Base-by-base conservation (phyloP, 2,888 invertebrate species). In the Auanema sp. region DNA sequence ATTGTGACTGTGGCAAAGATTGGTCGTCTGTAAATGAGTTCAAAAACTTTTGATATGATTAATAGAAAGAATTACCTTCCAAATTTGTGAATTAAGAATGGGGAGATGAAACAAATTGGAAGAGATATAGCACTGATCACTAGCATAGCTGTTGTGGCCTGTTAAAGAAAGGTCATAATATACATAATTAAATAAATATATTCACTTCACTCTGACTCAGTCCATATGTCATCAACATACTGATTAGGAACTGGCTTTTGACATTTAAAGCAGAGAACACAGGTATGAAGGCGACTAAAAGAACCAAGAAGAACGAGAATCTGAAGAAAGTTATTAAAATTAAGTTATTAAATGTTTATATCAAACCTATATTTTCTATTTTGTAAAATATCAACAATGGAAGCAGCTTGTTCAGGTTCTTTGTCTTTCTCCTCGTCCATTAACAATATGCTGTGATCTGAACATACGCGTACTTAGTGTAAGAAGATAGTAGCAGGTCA, bases 231-330 rank as follows among this genome's bases (percentile, higher is more conserved):
- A 78, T 75, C 8, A 79, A 64, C 58, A 79, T 68, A 18, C 69
- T 66, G 2, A 72, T 69, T 24, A 78, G 67, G 53, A 77, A 80
- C 54, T 80, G 80, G 21, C 71, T 70, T 67, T 80, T 80, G 43
- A 80, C 66, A 64, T 79, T 78, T 23, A 80, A 61, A 1, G 77
- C 72, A 1, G 80, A 80, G 52, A 74, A 65, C 0, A 80, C 78
- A 0, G 80, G 80, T 1, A 80, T 70, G 43, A 79, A 62, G 2
- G 77, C 74, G 60, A 66, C 70, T 1, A 79, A 57, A 53, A 76
- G 65, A 24, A 77, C 75, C 16, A 78, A 64, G 63, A 75, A 71
- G 4, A 78, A 64, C 24, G 75, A 69, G 53, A 71, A 71, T 71
- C 76, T 79, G 54, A 33, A 77, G 58, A 23, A 14, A 42, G 41